Evolutionary conservation across 92 coral and sea anemone genomes (phyloP).

Genomic region (Actinernus sp.): DNA sequence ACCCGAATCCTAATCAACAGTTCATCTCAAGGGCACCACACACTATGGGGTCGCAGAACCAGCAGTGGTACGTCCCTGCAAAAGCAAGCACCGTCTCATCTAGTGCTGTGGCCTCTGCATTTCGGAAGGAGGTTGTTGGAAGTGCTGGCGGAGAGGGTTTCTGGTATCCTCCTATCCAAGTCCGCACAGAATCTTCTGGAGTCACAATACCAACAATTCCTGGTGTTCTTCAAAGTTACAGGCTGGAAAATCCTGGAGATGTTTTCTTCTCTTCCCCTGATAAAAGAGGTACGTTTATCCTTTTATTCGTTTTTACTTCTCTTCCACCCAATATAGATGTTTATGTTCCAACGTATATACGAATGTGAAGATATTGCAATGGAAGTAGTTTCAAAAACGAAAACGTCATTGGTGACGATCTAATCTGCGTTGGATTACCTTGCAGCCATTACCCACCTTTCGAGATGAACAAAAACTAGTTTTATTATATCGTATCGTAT

Average conservation of each 20-base stretch:
- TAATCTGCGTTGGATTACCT: too few species aligned
- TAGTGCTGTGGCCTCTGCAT: neutral
- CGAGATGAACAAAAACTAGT: too few species aligned
- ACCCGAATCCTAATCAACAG: conserved; percentile 12
- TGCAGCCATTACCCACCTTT: too few species aligned
- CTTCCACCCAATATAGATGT: too few species aligned
- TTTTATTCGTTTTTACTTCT: too few species aligned
- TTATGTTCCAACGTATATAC: too few species aligned
- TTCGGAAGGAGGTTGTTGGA: neutral
- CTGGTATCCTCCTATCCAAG: neutral
- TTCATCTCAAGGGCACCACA: neutral
- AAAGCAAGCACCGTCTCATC: conserved; percentile 2
- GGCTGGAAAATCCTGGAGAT: neutral
- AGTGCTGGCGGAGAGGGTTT: neutral
- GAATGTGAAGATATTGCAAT: too few species aligned
- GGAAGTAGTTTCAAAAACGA: too few species aligned
- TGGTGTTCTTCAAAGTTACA: conserved; percentile 1
- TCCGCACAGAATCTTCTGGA: neutral
- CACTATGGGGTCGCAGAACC: neutral
- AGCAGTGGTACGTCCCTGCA: conserved; percentile 33
- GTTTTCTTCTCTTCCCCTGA: neutral
- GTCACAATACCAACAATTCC: too few species aligned
- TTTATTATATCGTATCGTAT: too few species aligned
- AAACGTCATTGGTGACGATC: too few species aligned
- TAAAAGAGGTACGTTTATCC: too few species aligned